Evolutionary conservation across 2,113 vertebrate genomes (phyloP).

Genomic region (Callopanchax toddi): DNA sequence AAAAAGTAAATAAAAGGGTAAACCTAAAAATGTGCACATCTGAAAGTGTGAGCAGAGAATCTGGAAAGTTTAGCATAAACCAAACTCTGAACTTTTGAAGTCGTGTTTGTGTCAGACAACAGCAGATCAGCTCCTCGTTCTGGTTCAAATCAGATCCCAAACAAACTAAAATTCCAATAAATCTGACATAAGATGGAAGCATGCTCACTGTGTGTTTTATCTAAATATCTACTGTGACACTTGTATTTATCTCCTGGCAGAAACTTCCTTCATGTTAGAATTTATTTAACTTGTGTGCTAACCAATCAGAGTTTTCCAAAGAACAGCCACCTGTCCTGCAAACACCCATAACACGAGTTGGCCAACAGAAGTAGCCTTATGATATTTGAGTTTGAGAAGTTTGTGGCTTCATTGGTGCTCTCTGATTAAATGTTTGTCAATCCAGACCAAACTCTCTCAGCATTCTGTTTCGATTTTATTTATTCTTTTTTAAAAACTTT

Average conservation of each 20-base stretch:
- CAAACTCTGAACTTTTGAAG: too few species aligned
- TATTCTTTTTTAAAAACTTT: constrained; percentile 33
- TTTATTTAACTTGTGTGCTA: neutral
- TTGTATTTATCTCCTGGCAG: constrained; percentile 19
- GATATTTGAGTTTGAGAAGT: too few species aligned
- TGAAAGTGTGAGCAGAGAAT: neutral
- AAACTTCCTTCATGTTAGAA: neutral
- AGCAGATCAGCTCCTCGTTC: too few species aligned
- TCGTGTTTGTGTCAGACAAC: too few species aligned
- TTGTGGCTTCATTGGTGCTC: too few species aligned
- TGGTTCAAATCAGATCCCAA: too few species aligned
- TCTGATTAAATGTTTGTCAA: constrained; percentile 5
- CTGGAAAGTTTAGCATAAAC: too few species aligned
- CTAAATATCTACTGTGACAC: constrained; percentile 20
- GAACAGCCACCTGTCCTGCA: neutral
- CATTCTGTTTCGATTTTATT: constrained; percentile 42
- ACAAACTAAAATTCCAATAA: too few species aligned
- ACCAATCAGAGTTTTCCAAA: neutral
- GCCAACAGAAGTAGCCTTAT: too few species aligned
- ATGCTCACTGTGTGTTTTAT: constrained; percentile 1
- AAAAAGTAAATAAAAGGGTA: constrained; percentile 47
- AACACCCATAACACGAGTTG: too few species aligned
- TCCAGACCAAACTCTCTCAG: constrained; percentile 2
- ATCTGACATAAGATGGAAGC: too few species aligned
- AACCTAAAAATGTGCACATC: neutral